Conservation (phyloP, 2,113 vertebrate genomes). For the Cricetomys ansorgei region DNA sequence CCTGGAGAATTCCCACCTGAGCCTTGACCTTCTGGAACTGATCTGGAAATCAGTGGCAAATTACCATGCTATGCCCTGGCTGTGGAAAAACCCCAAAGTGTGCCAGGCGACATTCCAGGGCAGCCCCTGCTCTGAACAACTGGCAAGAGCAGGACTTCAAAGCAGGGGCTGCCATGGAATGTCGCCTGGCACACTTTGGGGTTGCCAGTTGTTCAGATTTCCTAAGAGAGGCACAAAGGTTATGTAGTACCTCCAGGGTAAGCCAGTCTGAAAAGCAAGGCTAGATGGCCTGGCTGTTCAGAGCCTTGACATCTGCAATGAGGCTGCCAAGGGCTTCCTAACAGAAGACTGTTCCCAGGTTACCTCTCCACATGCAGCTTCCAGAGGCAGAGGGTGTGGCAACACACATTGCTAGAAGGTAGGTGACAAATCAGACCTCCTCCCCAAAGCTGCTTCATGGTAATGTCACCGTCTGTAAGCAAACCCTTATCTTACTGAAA, state of each 20-base stretch:
- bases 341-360: neutral
- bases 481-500: neutral
- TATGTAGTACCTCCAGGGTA: neutral
- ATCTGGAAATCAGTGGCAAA: constrained; percentile 33
- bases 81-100: constrained; percentile 48
- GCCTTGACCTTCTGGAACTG: neutral
- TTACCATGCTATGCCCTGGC: constrained; percentile 2
- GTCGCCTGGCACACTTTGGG: too few species aligned
- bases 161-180: too few species aligned
- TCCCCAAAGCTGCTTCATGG: neutral
- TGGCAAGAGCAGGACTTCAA: too few species aligned
- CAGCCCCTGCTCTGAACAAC: constrained; percentile 6
- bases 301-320: neutral
- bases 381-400: neutral
- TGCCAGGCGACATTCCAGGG: constrained; percentile 39
- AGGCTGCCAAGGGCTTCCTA: neutral
- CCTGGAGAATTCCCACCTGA: neutral
- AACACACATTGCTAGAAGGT: neutral
- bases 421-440: neutral
- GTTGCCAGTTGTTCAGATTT: neutral
- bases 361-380: neutral
- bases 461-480: neutral
- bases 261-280: constrained; percentile 12
- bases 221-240: constrained; percentile 36
- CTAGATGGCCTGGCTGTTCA: neutral